These are phyloP conservation scores for Corvus hawaiiensis DNA, from an alignment of 2,113 vertebrate species.

Conservation along the genomic window DNA sequence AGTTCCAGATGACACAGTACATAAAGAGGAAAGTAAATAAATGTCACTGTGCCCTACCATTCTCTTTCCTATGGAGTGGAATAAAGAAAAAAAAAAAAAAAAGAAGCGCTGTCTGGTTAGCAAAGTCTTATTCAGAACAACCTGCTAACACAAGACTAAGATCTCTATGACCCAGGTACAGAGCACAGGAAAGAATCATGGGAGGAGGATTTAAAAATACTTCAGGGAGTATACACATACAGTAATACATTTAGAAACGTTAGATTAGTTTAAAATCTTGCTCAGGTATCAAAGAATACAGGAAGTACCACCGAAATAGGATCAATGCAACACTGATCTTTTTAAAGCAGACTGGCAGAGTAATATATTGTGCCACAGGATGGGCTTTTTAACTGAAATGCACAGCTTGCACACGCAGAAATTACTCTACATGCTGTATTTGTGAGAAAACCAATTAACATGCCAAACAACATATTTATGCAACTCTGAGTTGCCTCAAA, in stretches of 20 bases:
- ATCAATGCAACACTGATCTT: neutral
- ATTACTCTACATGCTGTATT: neutral
- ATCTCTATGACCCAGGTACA: neutral
- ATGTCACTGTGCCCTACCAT: neutral
- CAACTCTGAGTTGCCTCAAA: neutral
- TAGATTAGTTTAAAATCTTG: neutral
- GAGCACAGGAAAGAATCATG: neutral
- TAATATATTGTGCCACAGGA: neutral
- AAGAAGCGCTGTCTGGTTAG: neutral
- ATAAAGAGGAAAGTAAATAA: neutral
- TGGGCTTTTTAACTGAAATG: neutral
- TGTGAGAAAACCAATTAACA: neutral
- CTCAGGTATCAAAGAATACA: neutral
- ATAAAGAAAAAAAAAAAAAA: neutral
- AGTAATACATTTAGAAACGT: neutral
- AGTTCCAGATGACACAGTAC: neutral
- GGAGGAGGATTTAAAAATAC: neutral
- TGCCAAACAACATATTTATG: neutral
- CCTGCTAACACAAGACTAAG: neutral
- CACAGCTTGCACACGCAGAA: neutral
- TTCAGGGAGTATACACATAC: neutral
- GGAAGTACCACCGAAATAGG: neutral
- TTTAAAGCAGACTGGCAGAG: neutral
- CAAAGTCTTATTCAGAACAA: neutral
- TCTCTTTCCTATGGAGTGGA: neutral